Base-by-base conservation (phyloP, 2,797 vertebrate genomes). In the Catostomus latipinnis region DNA sequence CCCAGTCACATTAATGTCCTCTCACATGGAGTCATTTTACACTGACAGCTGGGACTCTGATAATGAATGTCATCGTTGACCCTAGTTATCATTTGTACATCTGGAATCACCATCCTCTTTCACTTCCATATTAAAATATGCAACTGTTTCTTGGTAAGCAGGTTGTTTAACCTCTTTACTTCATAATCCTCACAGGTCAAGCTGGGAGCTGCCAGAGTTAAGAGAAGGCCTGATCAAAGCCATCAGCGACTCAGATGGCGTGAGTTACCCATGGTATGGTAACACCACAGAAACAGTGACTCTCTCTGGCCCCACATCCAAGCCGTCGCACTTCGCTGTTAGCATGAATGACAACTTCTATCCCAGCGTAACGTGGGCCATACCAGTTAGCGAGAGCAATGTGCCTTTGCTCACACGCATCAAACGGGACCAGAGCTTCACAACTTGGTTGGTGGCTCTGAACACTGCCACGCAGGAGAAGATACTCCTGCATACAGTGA, bases 281-380 rank as follows among this genome's bases (percentile, higher is more conserved):
- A 99, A 99, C 92, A 99, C 98, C 45, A 99, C 97, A 0, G 98
- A 99, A 90, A 99, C 97, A 0, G 97, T 98, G 82, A 98, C 97
- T 71, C 91, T 99, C 71, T 95, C 96, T 0, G 97, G 98, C 53
- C 97, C 97, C 82, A 98, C 96, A 6, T 96, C 95, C 91, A 98
- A 97, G 89, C 95, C 96, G 22, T 97, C 96, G 80, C 96, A 96
- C 88, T 97, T 99, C 91, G 94, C 95, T 0, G 96, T 99, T 88
- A 97, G 97, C 93, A 99, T 99, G 98, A 99, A 99, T 10, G 98
- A 99, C 93, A 99, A 99, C 90, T 99, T 99, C 90, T 99, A 99
- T 89, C 98, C 98, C 66, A 99, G 97, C 0, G 98, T 99, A 89
- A 98, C 98, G 0, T 99, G 98, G 98, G 97, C 97, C 0, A 97